Conservation (phyloP, 2,797 vertebrate genomes). For the Intellagama lesueurii region DNA sequence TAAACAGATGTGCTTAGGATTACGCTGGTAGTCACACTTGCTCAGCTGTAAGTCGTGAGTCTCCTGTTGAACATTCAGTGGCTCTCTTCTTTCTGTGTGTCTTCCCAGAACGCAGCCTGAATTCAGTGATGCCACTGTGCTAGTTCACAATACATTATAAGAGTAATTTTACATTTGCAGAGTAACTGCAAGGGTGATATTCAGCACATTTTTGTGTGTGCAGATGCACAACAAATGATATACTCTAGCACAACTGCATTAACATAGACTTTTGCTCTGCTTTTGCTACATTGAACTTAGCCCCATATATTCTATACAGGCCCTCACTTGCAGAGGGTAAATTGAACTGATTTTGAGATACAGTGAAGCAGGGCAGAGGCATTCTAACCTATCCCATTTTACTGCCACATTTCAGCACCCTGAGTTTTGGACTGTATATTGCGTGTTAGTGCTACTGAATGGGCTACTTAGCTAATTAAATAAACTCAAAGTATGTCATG, state of each 20-base stretch:
- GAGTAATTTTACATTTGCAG: background rate
- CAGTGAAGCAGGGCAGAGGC: background rate
- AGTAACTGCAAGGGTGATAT: background rate
- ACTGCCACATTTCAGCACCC: background rate
- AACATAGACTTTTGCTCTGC: no score
- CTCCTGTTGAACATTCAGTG: background rate
- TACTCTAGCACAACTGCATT: no score
- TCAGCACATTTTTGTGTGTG: no score
- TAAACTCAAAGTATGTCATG: background rate
- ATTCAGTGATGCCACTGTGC: no score
- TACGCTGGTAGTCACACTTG: background rate
- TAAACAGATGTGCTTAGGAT: background rate
- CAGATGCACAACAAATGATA: no score
- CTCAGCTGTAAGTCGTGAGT: background rate
- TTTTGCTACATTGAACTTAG: no score
- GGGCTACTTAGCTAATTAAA: background rate
- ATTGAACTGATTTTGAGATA: background rate
- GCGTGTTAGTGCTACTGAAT: background rate
- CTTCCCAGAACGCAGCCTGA: background rate
- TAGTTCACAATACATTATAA: no score
- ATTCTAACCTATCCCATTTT: background rate
- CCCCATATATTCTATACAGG: background rate
- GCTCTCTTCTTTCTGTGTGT: background rate
- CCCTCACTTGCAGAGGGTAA: no score
- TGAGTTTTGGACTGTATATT: background rate